Conservation (phyloP, 2,888 invertebrate species). For the Eupithecia tripunctaria region DNA sequence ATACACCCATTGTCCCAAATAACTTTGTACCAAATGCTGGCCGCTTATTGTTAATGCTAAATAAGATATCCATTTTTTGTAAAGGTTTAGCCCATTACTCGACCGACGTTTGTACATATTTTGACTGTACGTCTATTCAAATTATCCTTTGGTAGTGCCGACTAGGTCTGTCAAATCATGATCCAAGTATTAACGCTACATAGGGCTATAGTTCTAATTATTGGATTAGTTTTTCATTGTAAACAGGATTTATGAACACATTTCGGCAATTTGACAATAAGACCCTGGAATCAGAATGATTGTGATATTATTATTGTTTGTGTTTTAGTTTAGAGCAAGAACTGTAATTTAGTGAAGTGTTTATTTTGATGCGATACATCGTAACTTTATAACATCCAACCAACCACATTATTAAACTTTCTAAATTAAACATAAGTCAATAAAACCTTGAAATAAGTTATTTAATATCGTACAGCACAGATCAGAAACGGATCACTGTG, state of each 20-base stretch:
- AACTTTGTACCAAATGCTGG: conserved; percentile 71
- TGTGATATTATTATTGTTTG: no score
- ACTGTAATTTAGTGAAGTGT: not conserved
- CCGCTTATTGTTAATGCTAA: conserved; percentile 79
- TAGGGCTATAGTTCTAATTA: not conserved
- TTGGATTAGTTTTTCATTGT: not conserved
- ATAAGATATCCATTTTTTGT: conserved; percentile 83
- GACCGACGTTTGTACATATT: conserved; percentile 78
- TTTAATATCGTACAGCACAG: conserved; percentile 24
- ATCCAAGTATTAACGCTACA: conserved; percentile 53
- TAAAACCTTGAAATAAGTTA: conserved; percentile 25
- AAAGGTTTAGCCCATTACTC: conserved; percentile 76
- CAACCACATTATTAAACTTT: not conserved
- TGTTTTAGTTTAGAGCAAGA: not conserved
- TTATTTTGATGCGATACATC: no score
- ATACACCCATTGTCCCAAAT: conserved; percentile 72
- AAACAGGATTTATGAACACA: not conserved
- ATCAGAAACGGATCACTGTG: conserved; percentile 50
- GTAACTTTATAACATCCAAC: not conserved
- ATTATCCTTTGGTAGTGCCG: conserved; percentile 67
- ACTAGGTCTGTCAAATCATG: conserved; percentile 65
- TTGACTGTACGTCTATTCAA: conserved; percentile 74
- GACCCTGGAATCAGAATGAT: not conserved
- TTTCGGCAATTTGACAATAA: not conserved
- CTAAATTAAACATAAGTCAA: conserved; percentile 19